Evolutionary conservation across 2,888 invertebrate species (phyloP).

Genomic region (Nomada fabriciana): DNA sequence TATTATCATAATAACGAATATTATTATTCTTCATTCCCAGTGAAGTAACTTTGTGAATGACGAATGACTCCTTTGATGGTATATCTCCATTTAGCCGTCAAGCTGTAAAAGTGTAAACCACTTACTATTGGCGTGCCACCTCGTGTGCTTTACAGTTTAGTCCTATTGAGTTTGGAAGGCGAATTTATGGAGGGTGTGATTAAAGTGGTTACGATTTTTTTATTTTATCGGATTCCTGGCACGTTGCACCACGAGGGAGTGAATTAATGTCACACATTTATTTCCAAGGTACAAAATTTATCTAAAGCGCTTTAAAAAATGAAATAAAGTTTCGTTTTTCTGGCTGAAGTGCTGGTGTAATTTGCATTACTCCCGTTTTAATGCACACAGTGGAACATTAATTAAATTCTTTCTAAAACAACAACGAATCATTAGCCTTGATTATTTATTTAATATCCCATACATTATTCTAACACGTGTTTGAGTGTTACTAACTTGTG

Average conservation of each 20-base stretch:
- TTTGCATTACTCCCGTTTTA: no score
- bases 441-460: not conserved
- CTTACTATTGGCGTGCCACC: not conserved
- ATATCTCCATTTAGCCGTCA: not conserved
- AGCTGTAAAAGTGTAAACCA: not conserved
- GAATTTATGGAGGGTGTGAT: constrained; percentile 18
- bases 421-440: not conserved
- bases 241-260: not conserved
- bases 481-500: no score
- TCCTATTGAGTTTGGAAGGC: not conserved
- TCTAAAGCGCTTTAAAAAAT: no score
- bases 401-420: not conserved
- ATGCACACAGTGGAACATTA: not conserved
- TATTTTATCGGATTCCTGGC: not conserved
- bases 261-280: not conserved
- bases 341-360: no score
- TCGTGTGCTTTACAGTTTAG: no score
- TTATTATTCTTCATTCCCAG: no score
- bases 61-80: not conserved
- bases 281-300: no score
- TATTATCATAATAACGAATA: no score
- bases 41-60: not conserved
- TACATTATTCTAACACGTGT: not conserved
- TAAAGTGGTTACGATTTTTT: not conserved
- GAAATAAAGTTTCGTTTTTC: no score